Evolutionary conservation across 2,888 invertebrate genomes (phyloP).

Genomic region (Iselma pallidipennis): DNA sequence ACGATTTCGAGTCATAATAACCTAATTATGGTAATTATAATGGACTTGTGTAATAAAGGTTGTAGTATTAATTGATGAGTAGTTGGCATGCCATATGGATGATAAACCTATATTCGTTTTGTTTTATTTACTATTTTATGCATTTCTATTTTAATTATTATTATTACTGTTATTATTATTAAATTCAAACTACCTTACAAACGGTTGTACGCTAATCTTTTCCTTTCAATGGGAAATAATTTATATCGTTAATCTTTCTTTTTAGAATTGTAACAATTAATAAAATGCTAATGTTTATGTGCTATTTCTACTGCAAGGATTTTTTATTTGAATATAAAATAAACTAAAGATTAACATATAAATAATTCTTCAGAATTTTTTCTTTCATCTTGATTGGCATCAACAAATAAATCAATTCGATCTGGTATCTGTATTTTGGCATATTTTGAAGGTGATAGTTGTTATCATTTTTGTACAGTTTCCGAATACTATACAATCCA

Average conservation of each 20-base stretch:
- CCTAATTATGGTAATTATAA: constrained; percentile 39
- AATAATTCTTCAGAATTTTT: constrained; percentile 19
- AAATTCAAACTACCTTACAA: no score
- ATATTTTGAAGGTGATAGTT: neutral
- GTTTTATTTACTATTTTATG: neutral
- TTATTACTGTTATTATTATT: no score
- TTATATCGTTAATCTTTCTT: no score
- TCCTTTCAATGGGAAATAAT: no score
- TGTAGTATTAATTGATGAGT: constrained; percentile 33
- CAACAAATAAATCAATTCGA: constrained; percentile 6
- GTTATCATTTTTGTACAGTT: no score
- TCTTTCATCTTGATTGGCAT: constrained; percentile 17
- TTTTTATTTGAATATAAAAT: constrained; percentile 5
- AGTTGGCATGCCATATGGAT: constrained; percentile 26
- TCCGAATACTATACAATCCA: neutral
- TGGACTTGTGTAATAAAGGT: constrained; percentile 19
- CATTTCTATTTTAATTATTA: neutral
- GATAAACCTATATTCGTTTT: constrained; percentile 6
- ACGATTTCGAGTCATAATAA: constrained; percentile 34
- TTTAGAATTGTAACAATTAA: no score
- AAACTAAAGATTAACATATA: constrained; percentile 13
- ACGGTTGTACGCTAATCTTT: no score
- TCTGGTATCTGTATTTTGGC: neutral
- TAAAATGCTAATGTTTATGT: no score
- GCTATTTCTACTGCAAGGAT: constrained; percentile 11